Percentiles rank a stretch among this genome's conserved stretches.
Conservation (phyloP, 2,113 vertebrate genomes). For the Reinhardtius hippoglossoides region DNA sequence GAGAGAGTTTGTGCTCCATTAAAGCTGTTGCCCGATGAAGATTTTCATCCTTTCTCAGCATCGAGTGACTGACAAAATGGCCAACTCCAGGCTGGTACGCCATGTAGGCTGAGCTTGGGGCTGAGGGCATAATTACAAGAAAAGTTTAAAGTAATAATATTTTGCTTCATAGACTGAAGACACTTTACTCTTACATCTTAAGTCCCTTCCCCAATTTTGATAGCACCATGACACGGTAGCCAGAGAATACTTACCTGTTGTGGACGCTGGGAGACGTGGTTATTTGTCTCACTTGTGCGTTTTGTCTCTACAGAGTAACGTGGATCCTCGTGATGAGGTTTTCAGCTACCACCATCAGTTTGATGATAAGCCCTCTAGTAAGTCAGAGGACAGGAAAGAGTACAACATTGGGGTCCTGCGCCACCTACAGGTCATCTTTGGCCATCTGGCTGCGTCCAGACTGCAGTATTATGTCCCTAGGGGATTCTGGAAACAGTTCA, state of each 20-base stretch:
- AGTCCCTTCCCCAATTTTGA: not conserved
- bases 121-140: slow-evolving; percentile 48
- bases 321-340: slow-evolving; percentile 97
- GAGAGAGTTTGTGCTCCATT: not conserved
- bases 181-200: not conserved
- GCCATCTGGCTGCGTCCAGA: slow-evolving; percentile 95
- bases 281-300: not conserved
- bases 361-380: slow-evolving; percentile 96
- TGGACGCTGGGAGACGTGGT: not conserved
- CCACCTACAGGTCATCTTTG: slow-evolving; percentile 98
- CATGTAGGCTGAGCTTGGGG: slow-evolving; percentile 57
- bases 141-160: not conserved
- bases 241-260: not conserved
- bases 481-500: slow-evolving; percentile 99
- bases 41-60: slow-evolving; percentile 69
- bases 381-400: slow-evolving; percentile 98
- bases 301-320: slow-evolving; percentile 89
- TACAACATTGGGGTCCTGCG: slow-evolving; percentile 99
- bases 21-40: slow-evolving; percentile 44
- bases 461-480: slow-evolving; percentile 98
- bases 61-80: slow-evolving; percentile 56
- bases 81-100: slow-evolving; percentile 46
- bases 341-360: slow-evolving; percentile 98
- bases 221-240: too few relatives aligned
- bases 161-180: not conserved